Base-by-base conservation (phyloP, 2,797 vertebrate species). In the Eremophila alpestris region DNA sequence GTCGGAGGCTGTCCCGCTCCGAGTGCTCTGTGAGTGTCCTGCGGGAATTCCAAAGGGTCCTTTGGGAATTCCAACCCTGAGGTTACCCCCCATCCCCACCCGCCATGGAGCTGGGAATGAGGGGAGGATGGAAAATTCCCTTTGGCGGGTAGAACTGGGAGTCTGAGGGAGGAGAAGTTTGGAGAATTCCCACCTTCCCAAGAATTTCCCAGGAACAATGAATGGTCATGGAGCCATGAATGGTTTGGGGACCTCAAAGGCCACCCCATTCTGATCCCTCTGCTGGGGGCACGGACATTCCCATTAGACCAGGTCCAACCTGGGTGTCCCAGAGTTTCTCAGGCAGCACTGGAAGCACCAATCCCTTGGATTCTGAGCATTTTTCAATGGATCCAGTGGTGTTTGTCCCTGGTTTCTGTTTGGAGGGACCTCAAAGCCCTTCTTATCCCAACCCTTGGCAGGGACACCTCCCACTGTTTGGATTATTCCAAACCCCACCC, bases 21-120 rank as follows among this genome's bases (percentile, higher is more conserved):
- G 86, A 0, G 97, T 98, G 56, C 34, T 97, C 65, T 97, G 98
- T 98, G 58, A 97, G 98, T 70, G 32, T 73, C 81, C 59, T 3
- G 18, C 0, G 9, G 32, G 54, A 75, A 67, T 67, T 51, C 30
- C 26, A 6, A 20, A 20, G 38, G 56, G 18, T 5, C 6, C 63
- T 0, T 4, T 3, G 16, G 16, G 51, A 1, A 23, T 3, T 67
- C 24, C 58, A 48, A 16, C 10, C 34, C 14, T 0, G 1, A 30
- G 32, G 9, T 24, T 46, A 19, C 10, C 21, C 10, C 23, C 52
- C 54, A 3, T 26, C 9, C 5, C 21, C 34, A 1, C 29, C 1
- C 2, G 11, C 7, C 36, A 20, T 0, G 38, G 55, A 55, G 45
- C 3, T 34, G 3, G 27, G 58, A 26, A 32, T 1, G 12, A 4